phyloP scores from a whole-genome alignment of 2,888 invertebrate genomes.

The Phorcus lineatus region DNA sequence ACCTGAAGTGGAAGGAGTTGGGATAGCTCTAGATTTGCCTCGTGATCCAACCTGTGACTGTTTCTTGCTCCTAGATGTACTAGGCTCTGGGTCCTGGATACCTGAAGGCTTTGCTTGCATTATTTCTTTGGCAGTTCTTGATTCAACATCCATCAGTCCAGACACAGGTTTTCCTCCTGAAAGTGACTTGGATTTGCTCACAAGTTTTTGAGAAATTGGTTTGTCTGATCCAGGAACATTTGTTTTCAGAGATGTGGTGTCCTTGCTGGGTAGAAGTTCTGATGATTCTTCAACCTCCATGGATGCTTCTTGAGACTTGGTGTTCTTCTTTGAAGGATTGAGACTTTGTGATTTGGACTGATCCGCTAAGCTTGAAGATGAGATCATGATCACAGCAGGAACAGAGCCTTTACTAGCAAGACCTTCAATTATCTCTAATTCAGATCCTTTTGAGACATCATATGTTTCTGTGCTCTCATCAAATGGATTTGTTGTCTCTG shows the following conservation, averaged over 20 bases:
- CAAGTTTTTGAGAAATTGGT: background rate
- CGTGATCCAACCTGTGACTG: too few relatives aligned
- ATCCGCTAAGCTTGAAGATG: background rate
- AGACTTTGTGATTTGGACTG: background rate
- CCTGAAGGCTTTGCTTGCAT: too few relatives aligned
- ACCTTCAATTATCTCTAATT: background rate
- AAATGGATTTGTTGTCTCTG: background rate
- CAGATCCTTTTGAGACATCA: background rate
- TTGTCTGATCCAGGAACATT: background rate
- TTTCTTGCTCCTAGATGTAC: too few relatives aligned
- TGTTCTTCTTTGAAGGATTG: background rate
- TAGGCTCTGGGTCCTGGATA: too few relatives aligned
- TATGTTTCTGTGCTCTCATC: slow-evolving; percentile 18
- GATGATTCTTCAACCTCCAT: background rate
- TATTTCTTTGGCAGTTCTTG: background rate
- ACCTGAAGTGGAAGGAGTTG: too few relatives aligned
- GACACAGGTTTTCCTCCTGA: background rate
- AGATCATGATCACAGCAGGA: background rate
- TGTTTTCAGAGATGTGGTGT: background rate
- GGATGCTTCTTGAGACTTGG: background rate
- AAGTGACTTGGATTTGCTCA: too few relatives aligned
- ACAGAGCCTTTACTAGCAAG: too few relatives aligned
- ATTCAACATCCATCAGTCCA: background rate
- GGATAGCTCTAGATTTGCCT: too few relatives aligned
- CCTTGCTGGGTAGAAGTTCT: background rate